These are phyloP conservation scores for Columba janthina DNA, from an alignment of 2,113 vertebrate species.

Conservation along the genomic window DNA sequence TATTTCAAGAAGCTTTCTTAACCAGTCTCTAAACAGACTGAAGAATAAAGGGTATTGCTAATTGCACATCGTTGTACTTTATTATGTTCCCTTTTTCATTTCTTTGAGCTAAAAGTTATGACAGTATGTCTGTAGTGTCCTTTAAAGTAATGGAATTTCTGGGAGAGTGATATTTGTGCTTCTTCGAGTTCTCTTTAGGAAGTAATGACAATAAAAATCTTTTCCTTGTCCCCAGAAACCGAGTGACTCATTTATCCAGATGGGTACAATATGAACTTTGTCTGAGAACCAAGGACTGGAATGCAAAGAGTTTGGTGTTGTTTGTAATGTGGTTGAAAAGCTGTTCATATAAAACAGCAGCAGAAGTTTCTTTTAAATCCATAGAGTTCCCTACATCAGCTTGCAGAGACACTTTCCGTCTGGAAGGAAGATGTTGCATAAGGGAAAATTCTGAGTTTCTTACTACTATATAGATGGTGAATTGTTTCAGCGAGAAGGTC, in stretches of 20 bases:
- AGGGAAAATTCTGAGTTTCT: background rate
- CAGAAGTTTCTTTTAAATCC: slow-evolving; percentile 25
- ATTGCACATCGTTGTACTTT: background rate
- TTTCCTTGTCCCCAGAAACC: slow-evolving; percentile 52
- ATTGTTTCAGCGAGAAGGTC: background rate
- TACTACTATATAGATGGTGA: background rate
- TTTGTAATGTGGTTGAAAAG: slow-evolving; percentile 57
- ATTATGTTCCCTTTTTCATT: background rate
- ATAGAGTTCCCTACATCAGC: background rate
- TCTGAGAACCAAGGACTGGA: slow-evolving; percentile 53
- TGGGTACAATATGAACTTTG: slow-evolving; percentile 63
- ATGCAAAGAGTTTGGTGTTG: slow-evolving; percentile 39
- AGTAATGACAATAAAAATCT: slow-evolving; percentile 58
- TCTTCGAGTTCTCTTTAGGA: background rate
- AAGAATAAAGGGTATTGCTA: background rate
- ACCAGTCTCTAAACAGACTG: background rate
- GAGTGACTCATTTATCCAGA: slow-evolving; percentile 68
- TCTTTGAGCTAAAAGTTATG: background rate
- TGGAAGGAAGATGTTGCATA: background rate
- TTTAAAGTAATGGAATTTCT: slow-evolving; percentile 23
- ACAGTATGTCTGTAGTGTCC: background rate
- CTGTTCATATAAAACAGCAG: slow-evolving; percentile 6
- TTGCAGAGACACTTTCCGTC: background rate
- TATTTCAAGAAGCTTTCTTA: background rate
- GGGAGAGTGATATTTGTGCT: background rate